Base-by-base conservation (phyloP, 2,888 invertebrate species). In the Agriotes lineatus region DNA sequence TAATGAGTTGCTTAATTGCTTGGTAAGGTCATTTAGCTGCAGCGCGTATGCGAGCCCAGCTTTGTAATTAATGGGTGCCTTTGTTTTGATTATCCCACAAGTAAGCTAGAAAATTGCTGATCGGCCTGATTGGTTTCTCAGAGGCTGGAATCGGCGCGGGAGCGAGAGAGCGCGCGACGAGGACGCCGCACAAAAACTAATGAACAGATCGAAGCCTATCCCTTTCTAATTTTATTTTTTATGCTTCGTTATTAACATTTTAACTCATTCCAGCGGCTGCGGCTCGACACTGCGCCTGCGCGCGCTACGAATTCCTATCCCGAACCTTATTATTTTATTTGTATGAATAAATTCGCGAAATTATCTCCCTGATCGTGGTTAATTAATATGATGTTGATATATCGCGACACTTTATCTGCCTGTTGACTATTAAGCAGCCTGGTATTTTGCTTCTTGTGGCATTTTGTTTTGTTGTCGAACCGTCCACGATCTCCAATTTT, bases 71-170 rank as follows among this genome's bases (percentile, higher is more conserved):
- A 82, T 82, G 82, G 79, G 78, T 79, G 81, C 78, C 80, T 82
- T 82, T 82, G 80, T 82, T 82, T 80, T 81, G 81, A 82, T 82
- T 81, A 82, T 80, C 79, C 80, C 80, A 80, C 80, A 80, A 80
- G 78, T 79, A 78, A 80, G 79, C 78, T 81, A 82, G 81, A 80
- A 81, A 81, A 81, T 81, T 81, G 80, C 81, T 79, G 81, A 81
- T 82, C 80, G 79, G 77, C 80, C 81, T 81, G 80, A 80, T 80
- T 81, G 81, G 81, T 81, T 81, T 80, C 79, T 80, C 72, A 75
- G 77, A 76, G 74, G 72, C 64, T 66, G 61, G 67, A 67, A 67
- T 68, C 72, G 70, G n/a, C 10, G 10, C 25, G 33, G 20, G 67
- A 22, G 57, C 37, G 37, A 67, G 42, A 30, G 58, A 69, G 60